A percentile compares a stretch with the other conserved stretches of the same genome.
phyloP scores from a whole-genome alignment of 1,140 invertebrate species.

The Zaprionus capensis region DNA sequence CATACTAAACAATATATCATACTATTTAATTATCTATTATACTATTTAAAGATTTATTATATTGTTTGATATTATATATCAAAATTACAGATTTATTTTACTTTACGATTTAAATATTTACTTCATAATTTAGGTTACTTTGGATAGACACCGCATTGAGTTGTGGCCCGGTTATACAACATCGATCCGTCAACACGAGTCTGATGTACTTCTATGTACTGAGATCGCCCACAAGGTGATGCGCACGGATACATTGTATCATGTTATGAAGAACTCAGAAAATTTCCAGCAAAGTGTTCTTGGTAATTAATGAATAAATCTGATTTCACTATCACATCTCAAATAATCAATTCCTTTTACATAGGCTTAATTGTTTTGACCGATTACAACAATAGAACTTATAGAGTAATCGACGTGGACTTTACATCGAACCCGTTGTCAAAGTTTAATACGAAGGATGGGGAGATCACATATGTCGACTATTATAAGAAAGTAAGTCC shows the following conservation, averaged over 20 bases:
- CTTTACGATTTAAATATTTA: background rate
- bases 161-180: slow-evolving; percentile 93
- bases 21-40: no score
- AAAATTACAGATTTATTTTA: no score
- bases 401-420: slow-evolving; percentile 94
- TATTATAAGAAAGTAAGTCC: slow-evolving; percentile 89
- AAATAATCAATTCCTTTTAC: background rate
- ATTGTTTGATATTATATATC: no score
- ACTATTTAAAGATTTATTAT: no score
- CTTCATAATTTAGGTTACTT: slow-evolving; percentile 12
- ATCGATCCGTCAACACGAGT: slow-evolving; percentile 91
- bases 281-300: slow-evolving; percentile 87
- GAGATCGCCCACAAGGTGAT: slow-evolving; percentile 92
- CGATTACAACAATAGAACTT: slow-evolving; percentile 95
- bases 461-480: slow-evolving; percentile 88
- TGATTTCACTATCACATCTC: background rate
- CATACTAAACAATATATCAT: no score
- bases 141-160: slow-evolving; percentile 65
- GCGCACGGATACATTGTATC: slow-evolving; percentile 86
- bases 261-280: slow-evolving; percentile 86
- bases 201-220: slow-evolving; percentile 88
- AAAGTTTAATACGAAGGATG: slow-evolving; percentile 86
- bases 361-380: slow-evolving; percentile 89
- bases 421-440: slow-evolving; percentile 87
- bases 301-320: slow-evolving; percentile 74